These are phyloP conservation scores for Chrysomela aeneicollis DNA, from an alignment of 2,888 invertebrate genomes.

Conservation along the genomic window DNA sequence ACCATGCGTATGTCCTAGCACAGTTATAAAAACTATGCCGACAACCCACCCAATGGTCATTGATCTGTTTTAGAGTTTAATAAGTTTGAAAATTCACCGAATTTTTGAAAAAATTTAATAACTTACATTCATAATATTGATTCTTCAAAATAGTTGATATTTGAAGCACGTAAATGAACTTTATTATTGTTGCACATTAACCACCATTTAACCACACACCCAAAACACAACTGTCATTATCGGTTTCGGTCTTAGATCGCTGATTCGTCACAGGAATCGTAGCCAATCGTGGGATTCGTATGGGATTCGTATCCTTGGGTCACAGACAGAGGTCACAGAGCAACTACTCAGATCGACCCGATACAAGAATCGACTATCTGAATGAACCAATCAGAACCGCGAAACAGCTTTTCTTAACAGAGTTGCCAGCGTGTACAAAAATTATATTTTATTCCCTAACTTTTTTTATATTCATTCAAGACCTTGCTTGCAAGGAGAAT, in stretches of 20 bases:
- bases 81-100: background rate
- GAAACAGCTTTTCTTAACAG: too few relatives aligned
- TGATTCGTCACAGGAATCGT: too few relatives aligned
- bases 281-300: too few relatives aligned
- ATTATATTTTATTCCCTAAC: too few relatives aligned
- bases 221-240: background rate
- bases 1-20: slow-evolving; percentile 42
- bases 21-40: slow-evolving; percentile 46
- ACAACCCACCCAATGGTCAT: slow-evolving; percentile 62
- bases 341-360: too few relatives aligned
- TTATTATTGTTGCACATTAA: background rate
- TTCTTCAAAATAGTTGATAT: slow-evolving; percentile 32
- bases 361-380: too few relatives aligned
- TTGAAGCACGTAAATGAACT: slow-evolving; percentile 26
- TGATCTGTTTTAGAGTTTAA: slow-evolving; percentile 50
- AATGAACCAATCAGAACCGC: background rate
- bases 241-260: too few relatives aligned
- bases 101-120: slow-evolving; percentile 4
- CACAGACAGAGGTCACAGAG: too few relatives aligned
- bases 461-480: too few relatives aligned
- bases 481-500: too few relatives aligned
- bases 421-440: too few relatives aligned
- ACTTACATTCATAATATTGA: slow-evolving; percentile 52
- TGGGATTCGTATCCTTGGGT: too few relatives aligned
- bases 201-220: slow-evolving; percentile 42